A percentile compares a stretch with the other conserved stretches of the same genome.
Conservation (phyloP, 35 echinoderm and acorn worm species). For the Lytechinus variegatus region DNA sequence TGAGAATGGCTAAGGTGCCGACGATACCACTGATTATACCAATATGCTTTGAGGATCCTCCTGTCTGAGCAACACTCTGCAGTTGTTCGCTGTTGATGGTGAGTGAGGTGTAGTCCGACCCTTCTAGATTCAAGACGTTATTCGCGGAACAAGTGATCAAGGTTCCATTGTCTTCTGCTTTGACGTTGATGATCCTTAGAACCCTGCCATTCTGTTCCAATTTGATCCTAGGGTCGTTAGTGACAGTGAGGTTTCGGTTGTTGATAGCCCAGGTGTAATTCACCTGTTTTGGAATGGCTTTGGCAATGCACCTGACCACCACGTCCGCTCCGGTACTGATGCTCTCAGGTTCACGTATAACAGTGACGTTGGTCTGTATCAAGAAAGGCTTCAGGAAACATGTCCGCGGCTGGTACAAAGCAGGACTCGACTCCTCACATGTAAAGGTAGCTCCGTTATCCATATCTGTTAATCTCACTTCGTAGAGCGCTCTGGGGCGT, state of each 20-base stretch:
- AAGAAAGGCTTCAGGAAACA: conserved; percentile 65
- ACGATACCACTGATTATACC: conserved; percentile 26
- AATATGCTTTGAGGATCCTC: conserved; percentile 16
- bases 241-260: not conserved
- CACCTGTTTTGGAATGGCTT: conserved; percentile 51
- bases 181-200: not conserved
- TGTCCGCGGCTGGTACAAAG: conserved; percentile 35
- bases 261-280: conserved; percentile 73
- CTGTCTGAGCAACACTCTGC: conserved; percentile 43
- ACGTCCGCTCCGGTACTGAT: conserved; percentile 57
- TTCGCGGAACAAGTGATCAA: conserved; percentile 7
- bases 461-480: conserved; percentile 66
- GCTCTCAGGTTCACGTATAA: not conserved
- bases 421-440: conserved; percentile 62
- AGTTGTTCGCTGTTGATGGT: conserved; percentile 41
- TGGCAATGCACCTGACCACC: conserved; percentile 22
- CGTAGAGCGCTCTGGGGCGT: conserved; percentile 55
- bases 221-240: conserved; percentile 10
- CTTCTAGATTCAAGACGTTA: conserved; percentile 25
- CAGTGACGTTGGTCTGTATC: conserved; percentile 60
- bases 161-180: conserved; percentile 28
- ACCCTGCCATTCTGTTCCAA: not conserved
- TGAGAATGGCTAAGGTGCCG: not conserved
- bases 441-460: conserved; percentile 69
- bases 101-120: not conserved